Evolutionary conservation across 2,888 invertebrate genomes (phyloP).

Genomic region (Atrina japonica): DNA sequence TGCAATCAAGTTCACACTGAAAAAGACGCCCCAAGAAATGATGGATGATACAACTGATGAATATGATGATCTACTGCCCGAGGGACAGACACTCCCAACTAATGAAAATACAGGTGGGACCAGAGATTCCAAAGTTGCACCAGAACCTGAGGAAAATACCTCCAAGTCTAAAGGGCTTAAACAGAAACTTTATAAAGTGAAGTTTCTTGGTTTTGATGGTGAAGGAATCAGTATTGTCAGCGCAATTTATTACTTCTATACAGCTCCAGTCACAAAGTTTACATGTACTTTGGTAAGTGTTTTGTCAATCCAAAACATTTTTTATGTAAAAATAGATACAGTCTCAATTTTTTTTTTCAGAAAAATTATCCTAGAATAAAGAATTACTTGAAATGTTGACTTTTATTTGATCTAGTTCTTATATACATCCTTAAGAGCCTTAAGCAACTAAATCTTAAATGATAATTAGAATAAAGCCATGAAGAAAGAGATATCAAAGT

Average conservation of each 20-base stretch:
- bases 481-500: no score
- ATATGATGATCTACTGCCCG: constrained; percentile 26
- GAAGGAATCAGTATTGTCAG: constrained; percentile 61
- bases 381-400: no score
- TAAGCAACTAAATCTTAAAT: no score
- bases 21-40: constrained; percentile 33
- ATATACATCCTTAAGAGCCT: no score
- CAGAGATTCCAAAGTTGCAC: constrained; percentile 23
- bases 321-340: no score
- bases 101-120: constrained; percentile 4
- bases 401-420: no score
- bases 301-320: no score
- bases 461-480: no score
- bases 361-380: no score
- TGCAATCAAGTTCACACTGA: constrained; percentile 72
- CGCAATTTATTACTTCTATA: constrained; percentile 77
- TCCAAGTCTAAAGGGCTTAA: constrained; percentile 28
- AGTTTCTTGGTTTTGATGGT: constrained; percentile 50
- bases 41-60: constrained; percentile 41
- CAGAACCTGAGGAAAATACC: background rate
- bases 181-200: constrained; percentile 64
- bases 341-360: no score
- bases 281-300: constrained; percentile 72
- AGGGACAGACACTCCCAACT: background rate
- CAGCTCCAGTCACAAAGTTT: constrained; percentile 79